These are phyloP conservation scores for Macrophya alboannulata DNA, from an alignment of 2,888 invertebrate genomes.

Conservation along the genomic window DNA sequence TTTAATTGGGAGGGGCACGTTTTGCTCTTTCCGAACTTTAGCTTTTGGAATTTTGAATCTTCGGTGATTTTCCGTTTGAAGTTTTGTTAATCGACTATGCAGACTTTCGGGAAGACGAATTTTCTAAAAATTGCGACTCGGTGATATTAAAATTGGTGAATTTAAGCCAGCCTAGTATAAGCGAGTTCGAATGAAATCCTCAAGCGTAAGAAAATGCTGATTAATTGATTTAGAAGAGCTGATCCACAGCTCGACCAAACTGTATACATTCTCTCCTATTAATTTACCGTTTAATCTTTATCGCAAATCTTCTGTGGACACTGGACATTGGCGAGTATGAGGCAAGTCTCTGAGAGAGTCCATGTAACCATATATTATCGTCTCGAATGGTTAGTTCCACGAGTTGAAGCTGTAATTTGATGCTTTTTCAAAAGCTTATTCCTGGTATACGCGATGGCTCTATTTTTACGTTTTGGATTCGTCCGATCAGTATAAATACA, in stretches of 20 bases:
- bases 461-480: slow-evolving; percentile 25
- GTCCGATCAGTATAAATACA: neutral
- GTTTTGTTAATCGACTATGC: no score
- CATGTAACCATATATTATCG: slow-evolving; percentile 65
- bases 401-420: slow-evolving; percentile 53
- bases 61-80: no score
- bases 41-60: no score
- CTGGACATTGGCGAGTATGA: slow-evolving; percentile 70
- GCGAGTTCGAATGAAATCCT: neutral
- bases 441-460: neutral
- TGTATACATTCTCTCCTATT: slow-evolving; percentile 65
- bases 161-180: no score
- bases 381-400: slow-evolving; percentile 55
- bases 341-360: slow-evolving; percentile 55
- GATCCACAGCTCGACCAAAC: slow-evolving; percentile 18
- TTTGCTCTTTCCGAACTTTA: no score
- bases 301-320: slow-evolving; percentile 69
- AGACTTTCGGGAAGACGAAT: no score
- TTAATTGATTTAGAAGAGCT: slow-evolving; percentile 28
- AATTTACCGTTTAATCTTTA: slow-evolving; percentile 70
- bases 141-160: no score
- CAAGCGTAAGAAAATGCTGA: neutral
- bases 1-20: no score
- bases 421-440: slow-evolving; percentile 49
- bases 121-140: no score